Evolutionary conservation across 2,888 invertebrate genomes (phyloP), one percentile per base, ranked within the genome.

Genomic region (Noctua janthe): DNA sequence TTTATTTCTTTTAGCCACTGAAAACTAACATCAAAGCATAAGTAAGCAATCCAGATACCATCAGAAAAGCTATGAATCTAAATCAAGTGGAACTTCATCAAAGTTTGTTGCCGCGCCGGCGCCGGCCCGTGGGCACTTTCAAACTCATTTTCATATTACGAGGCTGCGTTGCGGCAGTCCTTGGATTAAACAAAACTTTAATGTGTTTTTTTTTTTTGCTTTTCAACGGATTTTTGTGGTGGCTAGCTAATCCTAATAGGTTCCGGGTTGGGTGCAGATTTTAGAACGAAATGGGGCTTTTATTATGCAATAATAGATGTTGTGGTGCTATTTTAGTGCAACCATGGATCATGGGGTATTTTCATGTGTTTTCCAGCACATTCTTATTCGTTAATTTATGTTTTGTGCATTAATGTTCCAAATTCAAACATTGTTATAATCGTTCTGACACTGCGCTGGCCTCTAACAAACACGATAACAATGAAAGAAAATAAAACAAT

Each of bases 11-110:
- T 85, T 73, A 77, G 81, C 86, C 87, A 82, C 80, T 85, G 82
- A 88, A 92, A 93, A 92, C 92, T 92, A 91, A 90, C 91, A 92
- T 92, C 91, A 91, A 92, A 92, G 91, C 90, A 85, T 88, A 92
- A 92, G 91, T 90, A 93, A 93, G 93, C 94, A 94, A 94, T 93
- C 89, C 92, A 91, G 92, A 93, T 90, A 89, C 91, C 92, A 93
- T 93, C 94, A 94, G 93, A 93, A 94, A 95, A 94, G 94, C 95
- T 94, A 96, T 95, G 95, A 96, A 96, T 95, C 93, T 95, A 95
- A 95, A 95, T 95, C 94, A 94, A 94, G 94, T 89, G 92, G 92
- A 92, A 92, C 91, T 93, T 95, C 94, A 95, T 95, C 95, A 95
- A 95, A 96, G 94, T 95, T 96, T 90, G 92, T 89, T 90, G 93